Conservation (phyloP, 2,113 vertebrate species). For the Baryphthengus martii region DNA sequence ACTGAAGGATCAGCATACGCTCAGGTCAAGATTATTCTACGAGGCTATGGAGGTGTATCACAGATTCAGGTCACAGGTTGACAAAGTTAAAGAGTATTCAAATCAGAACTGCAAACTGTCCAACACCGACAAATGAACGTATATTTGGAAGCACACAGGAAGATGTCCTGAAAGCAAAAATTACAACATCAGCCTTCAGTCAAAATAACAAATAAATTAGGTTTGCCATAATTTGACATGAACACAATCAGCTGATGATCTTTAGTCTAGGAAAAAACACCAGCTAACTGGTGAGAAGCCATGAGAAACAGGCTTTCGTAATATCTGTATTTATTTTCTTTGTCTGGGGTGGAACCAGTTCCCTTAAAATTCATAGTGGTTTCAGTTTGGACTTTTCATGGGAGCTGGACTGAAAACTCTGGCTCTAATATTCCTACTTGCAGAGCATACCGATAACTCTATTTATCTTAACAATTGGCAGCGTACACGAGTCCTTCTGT, state of each 20-base stretch:
- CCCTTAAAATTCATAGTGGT: background rate
- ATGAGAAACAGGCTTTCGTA: background rate
- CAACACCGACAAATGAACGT: background rate
- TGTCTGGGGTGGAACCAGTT: background rate
- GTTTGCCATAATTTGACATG: background rate
- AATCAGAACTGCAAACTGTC: background rate
- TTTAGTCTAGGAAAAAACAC: background rate
- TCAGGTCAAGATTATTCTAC: background rate
- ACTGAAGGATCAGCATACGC: background rate
- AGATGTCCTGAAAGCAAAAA: background rate
- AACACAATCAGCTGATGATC: background rate
- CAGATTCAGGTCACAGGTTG: background rate
- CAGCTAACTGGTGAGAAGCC: background rate
- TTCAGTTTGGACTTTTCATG: background rate
- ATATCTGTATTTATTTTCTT: background rate
- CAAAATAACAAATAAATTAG: background rate
- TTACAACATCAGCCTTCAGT: background rate
- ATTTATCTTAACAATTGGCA: background rate
- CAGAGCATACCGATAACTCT: background rate
- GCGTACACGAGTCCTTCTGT: background rate
- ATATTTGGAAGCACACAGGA: background rate
- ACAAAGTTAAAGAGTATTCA: background rate
- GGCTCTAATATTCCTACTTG: background rate
- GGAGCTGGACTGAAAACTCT: background rate
- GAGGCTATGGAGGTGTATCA: background rate